Percentiles rank a stretch among this genome's conserved stretches.
phyloP scores from a whole-genome alignment of 2,113 vertebrate species.

The Cairina moschata region DNA sequence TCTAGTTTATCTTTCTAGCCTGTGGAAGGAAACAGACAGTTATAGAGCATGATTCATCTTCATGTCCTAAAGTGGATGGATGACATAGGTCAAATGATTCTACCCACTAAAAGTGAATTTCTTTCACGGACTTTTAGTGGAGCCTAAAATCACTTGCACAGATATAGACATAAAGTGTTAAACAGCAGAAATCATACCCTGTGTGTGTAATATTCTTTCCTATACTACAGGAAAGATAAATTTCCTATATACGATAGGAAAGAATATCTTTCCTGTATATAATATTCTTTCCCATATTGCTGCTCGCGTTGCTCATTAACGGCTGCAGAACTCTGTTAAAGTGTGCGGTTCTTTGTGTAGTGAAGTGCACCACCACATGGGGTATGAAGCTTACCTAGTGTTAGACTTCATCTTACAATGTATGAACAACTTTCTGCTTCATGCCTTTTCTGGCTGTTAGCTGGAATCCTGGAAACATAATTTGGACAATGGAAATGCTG shows the following conservation, averaged over 20 bases:
- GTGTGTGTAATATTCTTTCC: background rate
- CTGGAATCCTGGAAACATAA: background rate
- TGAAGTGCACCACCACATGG: background rate
- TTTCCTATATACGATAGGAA: too few relatives aligned
- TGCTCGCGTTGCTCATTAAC: background rate
- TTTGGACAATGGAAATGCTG: background rate
- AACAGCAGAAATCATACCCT: background rate
- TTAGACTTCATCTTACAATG: background rate
- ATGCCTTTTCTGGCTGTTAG: background rate
- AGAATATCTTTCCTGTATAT: too few relatives aligned
- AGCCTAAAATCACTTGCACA: background rate
- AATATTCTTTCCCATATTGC: background rate
- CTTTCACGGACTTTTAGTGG: rapidly evolving
- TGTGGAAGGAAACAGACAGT: background rate
- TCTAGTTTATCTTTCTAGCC: background rate
- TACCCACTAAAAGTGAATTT: background rate
- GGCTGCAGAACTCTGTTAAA: background rate
- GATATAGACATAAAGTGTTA: background rate
- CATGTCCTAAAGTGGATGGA: background rate
- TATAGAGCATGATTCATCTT: background rate
- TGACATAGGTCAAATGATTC: background rate
- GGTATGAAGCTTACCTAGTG: background rate
- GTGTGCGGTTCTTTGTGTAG: background rate
- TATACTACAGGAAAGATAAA: background rate
- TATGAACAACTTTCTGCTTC: background rate